A percentile compares a stretch with the other conserved stretches of the same genome.
phyloP scores from a whole-genome alignment of 2,113 vertebrate species.

The Eudyptes chrysolophus region DNA sequence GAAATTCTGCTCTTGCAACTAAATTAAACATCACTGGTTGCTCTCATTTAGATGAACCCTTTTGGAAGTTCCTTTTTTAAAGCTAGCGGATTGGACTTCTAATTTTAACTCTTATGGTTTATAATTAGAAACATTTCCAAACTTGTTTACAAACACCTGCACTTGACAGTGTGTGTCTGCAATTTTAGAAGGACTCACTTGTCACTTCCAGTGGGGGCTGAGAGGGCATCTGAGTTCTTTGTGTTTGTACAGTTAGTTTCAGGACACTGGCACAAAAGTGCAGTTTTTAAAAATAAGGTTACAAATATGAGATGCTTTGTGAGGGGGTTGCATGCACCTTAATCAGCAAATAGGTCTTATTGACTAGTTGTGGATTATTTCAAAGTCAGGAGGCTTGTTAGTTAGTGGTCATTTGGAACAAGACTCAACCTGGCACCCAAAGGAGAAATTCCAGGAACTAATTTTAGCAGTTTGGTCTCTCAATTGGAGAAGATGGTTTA shows the following conservation, averaged over 20 bases:
- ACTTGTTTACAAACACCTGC: conserved; percentile 78
- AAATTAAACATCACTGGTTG: conserved; percentile 13
- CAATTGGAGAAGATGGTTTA: conserved; percentile 41
- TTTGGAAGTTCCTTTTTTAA: conserved; percentile 61
- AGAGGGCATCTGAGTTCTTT: conserved; percentile 36
- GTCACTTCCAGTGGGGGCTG: conserved; percentile 34
- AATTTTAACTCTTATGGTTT: conserved; percentile 68
- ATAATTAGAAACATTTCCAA: conserved; percentile 76
- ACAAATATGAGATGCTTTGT: not conserved
- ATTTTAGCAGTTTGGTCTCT: conserved; percentile 61
- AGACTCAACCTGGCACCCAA: conserved; percentile 43
- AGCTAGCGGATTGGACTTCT: conserved; percentile 61
- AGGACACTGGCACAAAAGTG: not conserved
- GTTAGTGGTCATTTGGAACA: conserved; percentile 51
- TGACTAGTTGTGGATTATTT: not conserved
- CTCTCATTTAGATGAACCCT: conserved; percentile 46
- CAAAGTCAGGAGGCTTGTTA: conserved; percentile 1
- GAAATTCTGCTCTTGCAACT: not conserved
- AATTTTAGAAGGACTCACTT: conserved; percentile 58
- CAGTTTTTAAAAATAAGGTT: not conserved
- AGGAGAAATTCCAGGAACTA: conserved; percentile 59
- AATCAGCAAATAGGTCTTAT: not conserved
- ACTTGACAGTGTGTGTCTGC: conserved; percentile 37
- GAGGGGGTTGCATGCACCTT: not conserved
- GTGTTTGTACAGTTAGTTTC: not conserved